Evolutionary conservation across 2,888 invertebrate genomes (phyloP).

Genomic region (Eupithecia insigniata): DNA sequence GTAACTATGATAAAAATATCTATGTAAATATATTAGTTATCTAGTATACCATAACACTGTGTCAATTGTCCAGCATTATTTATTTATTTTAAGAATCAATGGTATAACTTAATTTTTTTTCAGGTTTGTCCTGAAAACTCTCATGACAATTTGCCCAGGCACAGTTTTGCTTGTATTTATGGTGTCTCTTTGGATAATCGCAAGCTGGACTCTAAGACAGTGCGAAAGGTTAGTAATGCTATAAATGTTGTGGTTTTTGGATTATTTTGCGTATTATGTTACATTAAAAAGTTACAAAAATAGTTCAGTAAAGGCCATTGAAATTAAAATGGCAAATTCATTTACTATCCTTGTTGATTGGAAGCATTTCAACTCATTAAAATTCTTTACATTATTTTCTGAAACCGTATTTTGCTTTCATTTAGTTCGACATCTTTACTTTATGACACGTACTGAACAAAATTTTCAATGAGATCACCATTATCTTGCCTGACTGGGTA

Average conservation of each 20-base stretch:
- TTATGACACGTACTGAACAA: constrained; percentile 53
- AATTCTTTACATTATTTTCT: constrained; percentile 30
- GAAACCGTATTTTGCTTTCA: constrained; percentile 67
- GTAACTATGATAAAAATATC: no score
- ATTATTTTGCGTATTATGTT: constrained; percentile 49
- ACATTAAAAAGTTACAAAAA: constrained; percentile 36
- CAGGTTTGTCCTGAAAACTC: constrained; percentile 96
- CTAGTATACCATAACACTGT: no score
- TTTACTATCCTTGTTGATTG: constrained; percentile 21
- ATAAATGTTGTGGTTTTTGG: constrained; percentile 51
- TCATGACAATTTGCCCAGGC: constrained; percentile 99
- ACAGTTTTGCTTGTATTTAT: constrained; percentile 99
- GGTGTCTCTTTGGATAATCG: constrained; percentile 99
- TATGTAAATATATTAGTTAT: no score
- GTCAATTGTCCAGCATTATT: no score
- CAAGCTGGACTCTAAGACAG: constrained; percentile 98
- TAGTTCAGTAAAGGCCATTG: constrained; percentile 8
- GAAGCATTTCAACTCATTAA: constrained; percentile 29
- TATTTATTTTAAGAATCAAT: not conserved
- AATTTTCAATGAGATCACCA: constrained; percentile 60
- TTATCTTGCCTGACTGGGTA: constrained; percentile 73
- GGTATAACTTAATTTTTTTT: constrained; percentile 39
- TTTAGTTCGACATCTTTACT: constrained; percentile 61
- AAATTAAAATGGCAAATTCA: constrained; percentile 29
- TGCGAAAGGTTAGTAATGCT: constrained; percentile 95